A percentile compares a stretch with the other conserved stretches of the same genome.
These are phyloP conservation scores for Geodia barretti DNA, from an alignment of 37 sponge, comb jelly and placozoan species.

Conservation along the genomic window DNA sequence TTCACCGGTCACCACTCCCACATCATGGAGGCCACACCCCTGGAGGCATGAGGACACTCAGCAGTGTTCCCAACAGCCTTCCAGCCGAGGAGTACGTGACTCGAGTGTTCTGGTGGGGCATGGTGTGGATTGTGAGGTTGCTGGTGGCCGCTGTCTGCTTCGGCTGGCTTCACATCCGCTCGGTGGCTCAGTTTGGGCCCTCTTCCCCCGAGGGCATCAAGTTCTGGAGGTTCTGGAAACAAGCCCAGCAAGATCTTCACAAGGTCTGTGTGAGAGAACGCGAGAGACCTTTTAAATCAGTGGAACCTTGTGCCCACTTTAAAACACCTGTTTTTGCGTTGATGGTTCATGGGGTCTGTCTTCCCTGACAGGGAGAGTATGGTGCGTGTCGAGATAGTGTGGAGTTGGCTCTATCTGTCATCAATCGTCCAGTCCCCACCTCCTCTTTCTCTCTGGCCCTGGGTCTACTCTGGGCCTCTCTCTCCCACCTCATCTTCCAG, in stretches of 20 bases:
- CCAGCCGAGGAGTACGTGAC: no score
- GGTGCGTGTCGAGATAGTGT: slow-evolving; percentile 31
- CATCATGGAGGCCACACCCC: slow-evolving; percentile 6
- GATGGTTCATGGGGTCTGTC: no score
- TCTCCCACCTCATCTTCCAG: slow-evolving; percentile 53
- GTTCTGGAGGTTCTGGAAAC: slow-evolving; percentile 62
- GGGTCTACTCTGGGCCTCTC: slow-evolving; percentile 55
- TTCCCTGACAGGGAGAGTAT: slow-evolving; percentile 42
- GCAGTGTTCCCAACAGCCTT: no score
- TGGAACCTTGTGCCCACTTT: no score
- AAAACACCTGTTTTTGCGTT: no score
- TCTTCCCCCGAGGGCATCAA: slow-evolving; percentile 29
- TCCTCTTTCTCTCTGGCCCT: slow-evolving; percentile 23
- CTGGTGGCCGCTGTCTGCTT: slow-evolving; percentile 56
- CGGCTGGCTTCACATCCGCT: slow-evolving; percentile 51
- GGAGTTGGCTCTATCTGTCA: slow-evolving; percentile 46
- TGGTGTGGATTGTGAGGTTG: slow-evolving; percentile 35
- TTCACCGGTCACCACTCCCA: slow-evolving; percentile 10
- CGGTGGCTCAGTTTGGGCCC: slow-evolving; percentile 24
- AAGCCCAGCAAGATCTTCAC: slow-evolving; percentile 62
- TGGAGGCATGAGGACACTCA: slow-evolving; percentile 31
- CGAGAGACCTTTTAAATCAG: neutral
- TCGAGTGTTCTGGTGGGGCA: neutral
- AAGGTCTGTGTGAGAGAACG: slow-evolving; percentile 15
- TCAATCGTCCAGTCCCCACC: slow-evolving; percentile 55